phyloP scores from a whole-genome alignment of 2,113 vertebrate species.

The Phalacrocorax carbo region DNA sequence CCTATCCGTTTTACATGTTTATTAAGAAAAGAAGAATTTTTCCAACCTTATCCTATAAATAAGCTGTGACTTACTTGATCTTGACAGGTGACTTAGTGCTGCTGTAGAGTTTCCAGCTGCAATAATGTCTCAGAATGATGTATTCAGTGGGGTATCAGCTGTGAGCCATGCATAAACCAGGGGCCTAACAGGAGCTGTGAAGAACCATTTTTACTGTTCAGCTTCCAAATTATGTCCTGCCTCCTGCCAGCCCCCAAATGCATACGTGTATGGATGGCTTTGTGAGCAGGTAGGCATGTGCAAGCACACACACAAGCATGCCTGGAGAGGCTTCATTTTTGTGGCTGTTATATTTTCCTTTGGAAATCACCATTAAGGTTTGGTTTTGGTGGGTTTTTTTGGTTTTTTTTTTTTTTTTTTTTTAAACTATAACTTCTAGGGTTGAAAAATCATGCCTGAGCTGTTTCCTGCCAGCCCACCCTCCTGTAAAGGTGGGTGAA shows the following conservation, averaged over 20 bases:
- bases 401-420: no score
- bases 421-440: neutral
- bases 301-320: neutral
- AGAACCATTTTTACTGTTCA: slow-evolving; percentile 49
- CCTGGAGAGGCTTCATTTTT: neutral
- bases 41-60: slow-evolving; percentile 41
- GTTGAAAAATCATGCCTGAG: neutral
- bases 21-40: slow-evolving; percentile 13
- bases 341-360: neutral
- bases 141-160: slow-evolving; percentile 62
- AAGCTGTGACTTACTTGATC: slow-evolving; percentile 44
- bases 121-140: slow-evolving; percentile 64
- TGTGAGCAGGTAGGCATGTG: neutral
- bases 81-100: slow-evolving; percentile 61
- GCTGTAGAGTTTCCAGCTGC: slow-evolving; percentile 63
- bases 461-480: neutral
- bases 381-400: no score
- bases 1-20: slow-evolving; percentile 5
- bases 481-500: neutral
- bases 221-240: slow-evolving; percentile 45
- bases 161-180: neutral
- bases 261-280: neutral
- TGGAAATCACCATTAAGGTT: neutral
- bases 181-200: slow-evolving; percentile 39
- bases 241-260: slow-evolving; percentile 13